Conservation (phyloP, 1,140 invertebrate genomes). For the Leptinotarsa undecemlineata region DNA sequence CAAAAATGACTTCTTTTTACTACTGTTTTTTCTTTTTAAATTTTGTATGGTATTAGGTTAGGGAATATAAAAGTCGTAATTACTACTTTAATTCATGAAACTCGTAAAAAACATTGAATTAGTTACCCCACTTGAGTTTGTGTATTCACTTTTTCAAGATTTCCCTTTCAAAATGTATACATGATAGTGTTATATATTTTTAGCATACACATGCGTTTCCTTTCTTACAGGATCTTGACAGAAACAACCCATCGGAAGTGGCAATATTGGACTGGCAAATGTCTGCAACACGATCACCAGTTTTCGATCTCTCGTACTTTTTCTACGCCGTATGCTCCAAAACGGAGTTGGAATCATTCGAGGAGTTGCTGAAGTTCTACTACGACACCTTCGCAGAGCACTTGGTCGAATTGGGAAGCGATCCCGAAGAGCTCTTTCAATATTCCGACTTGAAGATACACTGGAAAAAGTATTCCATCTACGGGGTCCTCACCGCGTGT, state of each 20-base stretch:
- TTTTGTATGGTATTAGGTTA: too few relatives aligned
- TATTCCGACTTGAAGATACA: slow-evolving; percentile 54
- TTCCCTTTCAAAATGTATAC: too few relatives aligned
- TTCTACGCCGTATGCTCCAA: slow-evolving; percentile 60
- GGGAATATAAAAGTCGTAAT: too few relatives aligned
- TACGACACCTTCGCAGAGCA: slow-evolving; percentile 55
- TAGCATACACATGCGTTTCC: neutral
- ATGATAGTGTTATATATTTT: neutral
- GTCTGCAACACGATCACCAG: slow-evolving; percentile 59
- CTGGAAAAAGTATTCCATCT: slow-evolving; percentile 49
- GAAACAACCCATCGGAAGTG: slow-evolving; percentile 50
- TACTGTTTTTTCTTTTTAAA: too few relatives aligned
- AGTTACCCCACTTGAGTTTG: too few relatives aligned
- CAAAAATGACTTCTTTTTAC: too few relatives aligned
- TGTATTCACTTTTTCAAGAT: too few relatives aligned
- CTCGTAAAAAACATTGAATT: too few relatives aligned
- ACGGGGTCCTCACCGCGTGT: slow-evolving; percentile 47
- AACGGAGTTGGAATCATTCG: slow-evolving; percentile 57
- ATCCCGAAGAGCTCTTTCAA: slow-evolving; percentile 57
- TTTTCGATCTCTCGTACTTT: slow-evolving; percentile 61
- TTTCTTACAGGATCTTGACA: neutral
- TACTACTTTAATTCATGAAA: too few relatives aligned
- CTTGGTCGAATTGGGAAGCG: slow-evolving; percentile 48
- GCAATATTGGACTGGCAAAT: slow-evolving; percentile 60
- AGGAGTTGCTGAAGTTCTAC: slow-evolving; percentile 59